These are phyloP conservation scores for Lagorchestes hirsutus DNA, from an alignment of 2,797 vertebrate genomes.

Conservation along the genomic window DNA sequence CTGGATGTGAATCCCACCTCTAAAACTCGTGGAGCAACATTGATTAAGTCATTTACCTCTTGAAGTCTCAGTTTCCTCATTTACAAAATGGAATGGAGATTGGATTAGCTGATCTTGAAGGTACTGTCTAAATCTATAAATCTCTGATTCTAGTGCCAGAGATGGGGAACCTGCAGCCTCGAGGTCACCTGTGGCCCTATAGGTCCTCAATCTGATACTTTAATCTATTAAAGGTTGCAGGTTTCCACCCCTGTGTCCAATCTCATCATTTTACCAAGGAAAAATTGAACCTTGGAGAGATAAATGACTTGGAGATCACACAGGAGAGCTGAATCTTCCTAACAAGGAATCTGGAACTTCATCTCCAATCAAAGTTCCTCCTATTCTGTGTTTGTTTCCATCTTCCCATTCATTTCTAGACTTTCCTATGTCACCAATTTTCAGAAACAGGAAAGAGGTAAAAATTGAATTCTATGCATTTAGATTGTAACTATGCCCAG, in stretches of 20 bases:
- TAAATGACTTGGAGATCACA: neutral
- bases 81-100: neutral
- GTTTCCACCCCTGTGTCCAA: neutral
- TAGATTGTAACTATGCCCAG: neutral
- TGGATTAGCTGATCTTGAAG: neutral
- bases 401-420: neutral
- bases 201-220: too few relatives aligned
- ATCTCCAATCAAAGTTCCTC: neutral
- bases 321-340: neutral
- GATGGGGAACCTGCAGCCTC: too few relatives aligned
- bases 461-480: slow-evolving; percentile 47
- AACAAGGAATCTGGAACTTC: neutral
- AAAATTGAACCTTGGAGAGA: neutral
- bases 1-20: neutral
- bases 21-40: too few relatives aligned
- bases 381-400: slow-evolving; percentile 35
- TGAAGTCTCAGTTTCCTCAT: neutral
- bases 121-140: neutral
- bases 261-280: rapidly evolving
- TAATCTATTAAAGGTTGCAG: too few relatives aligned
- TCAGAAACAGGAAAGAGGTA: slow-evolving; percentile 66
- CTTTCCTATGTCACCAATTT: neutral
- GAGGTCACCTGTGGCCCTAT: too few relatives aligned
- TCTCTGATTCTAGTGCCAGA: neutral
- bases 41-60: neutral